Evolutionary conservation across 2,888 invertebrate genomes (phyloP).

Genomic region (Nephrotoma flavescens): DNA sequence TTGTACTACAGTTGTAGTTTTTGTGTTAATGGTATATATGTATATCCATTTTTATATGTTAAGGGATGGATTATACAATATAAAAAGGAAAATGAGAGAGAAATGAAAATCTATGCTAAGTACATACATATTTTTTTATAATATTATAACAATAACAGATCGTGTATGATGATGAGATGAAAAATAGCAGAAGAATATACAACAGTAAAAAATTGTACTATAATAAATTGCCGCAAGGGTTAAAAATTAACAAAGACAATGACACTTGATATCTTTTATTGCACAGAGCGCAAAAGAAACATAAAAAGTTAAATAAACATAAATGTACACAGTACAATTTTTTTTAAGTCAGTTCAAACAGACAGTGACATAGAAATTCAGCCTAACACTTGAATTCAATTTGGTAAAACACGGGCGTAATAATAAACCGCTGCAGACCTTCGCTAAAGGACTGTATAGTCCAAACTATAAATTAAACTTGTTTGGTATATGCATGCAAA

Average conservation of each 20-base stretch:
- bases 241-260: slow-evolving; percentile 6
- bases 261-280: slow-evolving; percentile 2
- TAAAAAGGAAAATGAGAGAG: background rate
- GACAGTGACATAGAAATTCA: background rate
- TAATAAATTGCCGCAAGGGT: slow-evolving; percentile 4
- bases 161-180: background rate
- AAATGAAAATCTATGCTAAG: background rate
- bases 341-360: background rate
- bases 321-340: background rate
- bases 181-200: background rate
- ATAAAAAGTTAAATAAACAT: background rate
- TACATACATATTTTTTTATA: background rate
- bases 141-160: background rate
- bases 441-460: too few species aligned
- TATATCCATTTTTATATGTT: background rate
- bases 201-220: background rate
- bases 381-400: background rate
- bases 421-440: too few species aligned
- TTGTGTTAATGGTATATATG: background rate
- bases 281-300: background rate
- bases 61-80: background rate
- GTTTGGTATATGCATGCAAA: too few species aligned
- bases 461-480: too few species aligned
- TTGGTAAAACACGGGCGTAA: too few species aligned
- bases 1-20: background rate